A percentile compares a stretch with the other conserved stretches of the same genome.
Conservation (phyloP, 2,888 invertebrate genomes). For the Lamellibrachia columna region DNA sequence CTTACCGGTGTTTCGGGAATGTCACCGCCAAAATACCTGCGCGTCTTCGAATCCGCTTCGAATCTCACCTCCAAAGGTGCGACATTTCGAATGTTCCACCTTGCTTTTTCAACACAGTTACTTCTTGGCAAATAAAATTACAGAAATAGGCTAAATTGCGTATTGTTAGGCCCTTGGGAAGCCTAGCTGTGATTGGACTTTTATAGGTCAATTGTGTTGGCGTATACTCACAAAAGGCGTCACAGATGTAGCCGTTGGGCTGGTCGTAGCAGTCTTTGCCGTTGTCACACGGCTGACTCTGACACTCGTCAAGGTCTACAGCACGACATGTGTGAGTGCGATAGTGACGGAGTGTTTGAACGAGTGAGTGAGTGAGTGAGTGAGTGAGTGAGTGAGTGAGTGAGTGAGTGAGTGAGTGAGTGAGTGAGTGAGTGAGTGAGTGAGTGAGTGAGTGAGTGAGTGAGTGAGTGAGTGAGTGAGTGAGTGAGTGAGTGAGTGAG, state of each 20-base stretch:
- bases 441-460: neutral
- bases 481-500: conserved; percentile 23
- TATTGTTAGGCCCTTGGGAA: no score
- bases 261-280: neutral
- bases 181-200: no score
- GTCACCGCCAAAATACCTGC: no score
- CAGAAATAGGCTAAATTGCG: no score
- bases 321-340: conserved; percentile 31
- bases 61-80: no score
- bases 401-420: conserved; percentile 6
- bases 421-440: neutral
- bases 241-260: neutral
- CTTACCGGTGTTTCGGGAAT: no score
- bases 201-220: neutral
- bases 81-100: no score
- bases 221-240: neutral
- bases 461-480: neutral
- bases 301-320: conserved; percentile 74
- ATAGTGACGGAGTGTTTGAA: conserved; percentile 26
- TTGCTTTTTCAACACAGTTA: no score
- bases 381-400: conserved; percentile 32
- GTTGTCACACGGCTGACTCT: conserved; percentile 88
- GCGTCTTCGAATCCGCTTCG: no score
- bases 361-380: neutral
- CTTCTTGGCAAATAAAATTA: no score